Evolutionary conservation across 2,888 invertebrate genomes (phyloP), one percentile per base, ranked within the genome.

Genomic region (Acronicta alni): DNA sequence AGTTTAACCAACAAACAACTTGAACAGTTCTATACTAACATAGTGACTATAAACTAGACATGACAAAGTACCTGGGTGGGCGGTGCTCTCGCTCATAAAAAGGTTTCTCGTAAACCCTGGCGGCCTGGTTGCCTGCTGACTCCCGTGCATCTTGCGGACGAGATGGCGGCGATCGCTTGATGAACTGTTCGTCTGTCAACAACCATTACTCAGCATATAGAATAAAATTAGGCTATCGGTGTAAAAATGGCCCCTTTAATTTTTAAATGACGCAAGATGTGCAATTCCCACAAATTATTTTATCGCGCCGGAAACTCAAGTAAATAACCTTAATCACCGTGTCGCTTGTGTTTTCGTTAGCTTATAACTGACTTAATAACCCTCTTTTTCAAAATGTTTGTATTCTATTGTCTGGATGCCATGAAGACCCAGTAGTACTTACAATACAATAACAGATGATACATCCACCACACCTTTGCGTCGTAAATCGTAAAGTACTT

Each of bases 101-200:
- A 0, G 88, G 86, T 16, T 66, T 65, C 49, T 82, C 71, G 75
- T 45, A 87, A 3, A 80, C 72, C 17, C 67, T 66, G 8, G 85
- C 87, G 7, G 79, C 77, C 58, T 87, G 87, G 30, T 59, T 78
- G 48, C 71, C 78, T 15, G 74, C 79, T 6, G 77, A 45, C 69
- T 77, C 82, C 15, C 77, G 77, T n/a, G 65, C 53, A 14, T 66
- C 56, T 23, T 54, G 57, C n/a, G 64, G 64, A 32, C 53, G 75
- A 35, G 52, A 30, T 61, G 70, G 32, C 17, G 59, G 35, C 26
- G 59, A 55, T 46, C 77, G 83, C 44, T 86, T 76, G 67, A 87
- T 80, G 54, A 83, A 81, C 3, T 74, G 66, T 9, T 77, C 61
- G 12, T 82, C 86, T 85, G 75, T 23, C 63, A 70, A 63, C 26